Conservation (phyloP, 2,888 invertebrate species). For the Sepioteuthis lessoniana region DNA sequence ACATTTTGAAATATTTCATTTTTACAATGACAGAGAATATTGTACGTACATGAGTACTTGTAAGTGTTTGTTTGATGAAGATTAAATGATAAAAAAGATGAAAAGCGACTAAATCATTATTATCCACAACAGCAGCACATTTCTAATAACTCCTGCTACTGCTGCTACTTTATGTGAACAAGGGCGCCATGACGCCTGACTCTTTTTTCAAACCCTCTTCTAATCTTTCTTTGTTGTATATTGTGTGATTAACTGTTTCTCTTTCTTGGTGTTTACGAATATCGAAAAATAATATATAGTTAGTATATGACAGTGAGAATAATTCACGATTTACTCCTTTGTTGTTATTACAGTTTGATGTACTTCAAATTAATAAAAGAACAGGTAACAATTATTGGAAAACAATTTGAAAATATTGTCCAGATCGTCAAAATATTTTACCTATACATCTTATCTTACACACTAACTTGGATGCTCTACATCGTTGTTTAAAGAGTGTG, state of each 20-base stretch:
- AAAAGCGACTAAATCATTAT: not conserved
- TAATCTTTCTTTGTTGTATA: conserved; percentile 6
- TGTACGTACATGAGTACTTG: not conserved
- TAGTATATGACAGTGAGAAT: not conserved
- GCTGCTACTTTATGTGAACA: not conserved
- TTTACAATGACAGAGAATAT: not conserved
- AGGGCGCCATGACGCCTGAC: not conserved
- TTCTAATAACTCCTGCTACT: not conserved
- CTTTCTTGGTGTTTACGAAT: not conserved
- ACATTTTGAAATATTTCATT: not conserved
- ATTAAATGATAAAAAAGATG: not conserved
- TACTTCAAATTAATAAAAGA: too few species aligned
- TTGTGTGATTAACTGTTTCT: not conserved
- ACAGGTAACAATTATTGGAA: too few species aligned
- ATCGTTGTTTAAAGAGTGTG: not conserved
- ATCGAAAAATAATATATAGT: not conserved
- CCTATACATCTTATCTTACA: too few species aligned
- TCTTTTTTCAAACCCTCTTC: not conserved
- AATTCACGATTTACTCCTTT: not conserved
- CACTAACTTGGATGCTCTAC: too few species aligned
- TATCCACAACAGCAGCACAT: not conserved
- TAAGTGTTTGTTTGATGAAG: not conserved
- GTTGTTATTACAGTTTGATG: too few species aligned
- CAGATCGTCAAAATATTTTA: too few species aligned
- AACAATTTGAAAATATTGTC: too few species aligned